phyloP scores from a whole-genome alignment of 2,113 vertebrate species.

The Brachyhypopomus occidentalis region DNA sequence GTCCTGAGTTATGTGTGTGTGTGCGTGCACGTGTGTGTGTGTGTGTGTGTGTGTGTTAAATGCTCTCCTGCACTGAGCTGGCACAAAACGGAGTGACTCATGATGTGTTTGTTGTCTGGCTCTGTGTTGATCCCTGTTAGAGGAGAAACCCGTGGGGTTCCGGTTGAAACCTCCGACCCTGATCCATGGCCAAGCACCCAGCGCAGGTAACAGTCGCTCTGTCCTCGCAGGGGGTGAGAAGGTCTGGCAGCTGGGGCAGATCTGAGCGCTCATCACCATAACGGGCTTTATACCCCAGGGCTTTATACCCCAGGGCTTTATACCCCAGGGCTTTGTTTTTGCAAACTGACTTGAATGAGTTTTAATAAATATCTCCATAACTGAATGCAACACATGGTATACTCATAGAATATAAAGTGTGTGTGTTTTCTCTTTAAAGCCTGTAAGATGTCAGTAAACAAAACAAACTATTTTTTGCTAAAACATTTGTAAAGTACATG shows the following conservation, averaged over 20 bases:
- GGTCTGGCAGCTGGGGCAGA: too few relatives aligned
- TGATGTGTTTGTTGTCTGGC: conserved; percentile 18
- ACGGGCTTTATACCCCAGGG: too few relatives aligned
- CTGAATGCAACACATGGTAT: background rate
- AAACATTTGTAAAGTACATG: background rate
- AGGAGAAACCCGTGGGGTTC: conserved; percentile 95
- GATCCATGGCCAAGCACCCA: conserved; percentile 96
- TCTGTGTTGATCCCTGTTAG: conserved; percentile 69
- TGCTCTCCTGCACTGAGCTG: too few relatives aligned
- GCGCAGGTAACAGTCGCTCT: conserved; percentile 82
- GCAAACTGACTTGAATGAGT: too few relatives aligned
- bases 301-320: too few relatives aligned
- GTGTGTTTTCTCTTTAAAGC: too few relatives aligned
- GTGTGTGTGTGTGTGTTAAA: too few relatives aligned
- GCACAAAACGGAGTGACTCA: background rate
- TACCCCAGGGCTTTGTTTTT: too few relatives aligned
- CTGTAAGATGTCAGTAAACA: background rate
- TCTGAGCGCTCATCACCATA: too few relatives aligned
- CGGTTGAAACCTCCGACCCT: conserved; percentile 95
- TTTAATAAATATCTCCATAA: too few relatives aligned
- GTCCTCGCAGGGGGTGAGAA: conserved; percentile 18
- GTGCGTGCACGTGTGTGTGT: too few relatives aligned
- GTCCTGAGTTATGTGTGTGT: background rate
- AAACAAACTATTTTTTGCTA: background rate
- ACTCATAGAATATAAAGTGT: background rate